These are phyloP conservation scores for Dromiciops gliroides DNA, from an alignment of 2,113 vertebrate species.

Conservation along the genomic window DNA sequence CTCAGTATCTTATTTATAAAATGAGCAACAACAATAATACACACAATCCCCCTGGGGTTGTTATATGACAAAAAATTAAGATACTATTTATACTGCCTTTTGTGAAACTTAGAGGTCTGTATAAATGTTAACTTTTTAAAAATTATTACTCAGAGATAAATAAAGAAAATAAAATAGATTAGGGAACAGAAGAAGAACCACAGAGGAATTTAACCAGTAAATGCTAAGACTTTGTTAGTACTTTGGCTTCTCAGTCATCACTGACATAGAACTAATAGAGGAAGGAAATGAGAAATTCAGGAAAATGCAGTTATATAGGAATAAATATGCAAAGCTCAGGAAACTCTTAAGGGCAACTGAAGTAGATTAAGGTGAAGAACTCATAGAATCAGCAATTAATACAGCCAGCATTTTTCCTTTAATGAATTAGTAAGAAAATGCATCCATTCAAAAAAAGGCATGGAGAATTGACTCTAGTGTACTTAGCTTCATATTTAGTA, in stretches of 20 bases:
- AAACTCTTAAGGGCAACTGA: constrained; percentile 37
- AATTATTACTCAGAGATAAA: background rate
- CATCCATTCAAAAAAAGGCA: constrained; percentile 14
- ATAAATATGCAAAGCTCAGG: constrained; percentile 23
- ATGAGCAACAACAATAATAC: background rate
- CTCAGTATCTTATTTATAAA: background rate
- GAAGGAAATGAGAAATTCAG: background rate
- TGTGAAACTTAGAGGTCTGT: background rate
- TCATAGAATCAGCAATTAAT: constrained; percentile 66
- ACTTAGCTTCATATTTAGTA: background rate
- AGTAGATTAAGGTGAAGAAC: constrained; percentile 61
- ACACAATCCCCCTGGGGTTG: background rate
- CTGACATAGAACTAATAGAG: background rate
- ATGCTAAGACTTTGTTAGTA: background rate
- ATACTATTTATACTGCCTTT: background rate
- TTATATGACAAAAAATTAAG: background rate
- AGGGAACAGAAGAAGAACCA: background rate
- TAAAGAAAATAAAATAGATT: background rate
- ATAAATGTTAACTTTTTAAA: background rate
- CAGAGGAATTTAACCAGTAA: background rate
- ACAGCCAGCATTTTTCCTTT: constrained; percentile 54
- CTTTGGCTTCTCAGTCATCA: background rate
- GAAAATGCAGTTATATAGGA: constrained; percentile 37
- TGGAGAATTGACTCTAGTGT: background rate
- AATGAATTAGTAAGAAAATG: constrained; percentile 54